phyloP scores from a whole-genome alignment of 1,140 invertebrate species.

The Scylla paramamosain region DNA sequence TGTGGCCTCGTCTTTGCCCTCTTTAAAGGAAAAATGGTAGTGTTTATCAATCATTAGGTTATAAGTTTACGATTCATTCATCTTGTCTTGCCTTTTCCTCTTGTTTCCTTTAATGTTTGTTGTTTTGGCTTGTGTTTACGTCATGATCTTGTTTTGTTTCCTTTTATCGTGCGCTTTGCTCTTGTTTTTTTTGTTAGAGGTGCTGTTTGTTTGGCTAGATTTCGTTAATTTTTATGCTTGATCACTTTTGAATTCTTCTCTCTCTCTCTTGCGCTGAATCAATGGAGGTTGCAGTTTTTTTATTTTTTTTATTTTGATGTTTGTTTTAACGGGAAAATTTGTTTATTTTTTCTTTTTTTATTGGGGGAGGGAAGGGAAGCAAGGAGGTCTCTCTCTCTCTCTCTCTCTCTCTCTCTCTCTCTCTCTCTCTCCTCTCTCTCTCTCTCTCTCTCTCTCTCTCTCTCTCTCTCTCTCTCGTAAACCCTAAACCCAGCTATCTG shows the following conservation, averaged over 20 bases:
- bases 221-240: neutral
- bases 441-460: slow-evolving; percentile 20
- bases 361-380: no score
- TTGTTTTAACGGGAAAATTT: no score
- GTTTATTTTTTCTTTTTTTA: no score
- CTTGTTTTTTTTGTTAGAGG: neutral
- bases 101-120: neutral
- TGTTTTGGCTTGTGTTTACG: neutral
- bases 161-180: neutral
- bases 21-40: neutral
- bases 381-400: neutral
- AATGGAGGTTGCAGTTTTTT: no score
- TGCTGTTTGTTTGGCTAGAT: no score
- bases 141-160: neutral
- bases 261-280: no score
- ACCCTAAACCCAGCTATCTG: no score
- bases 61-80: neutral
- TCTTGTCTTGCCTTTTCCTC: neutral
- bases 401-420: slow-evolving; percentile 20
- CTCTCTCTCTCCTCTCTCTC: slow-evolving; percentile 3
- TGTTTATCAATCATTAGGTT: neutral
- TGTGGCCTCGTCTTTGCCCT: neutral
- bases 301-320: no score
- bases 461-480: no score
- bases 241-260: no score